Evolutionary conservation across 2,113 vertebrate genomes (phyloP).

Genomic region (Pachyramphus minor): DNA sequence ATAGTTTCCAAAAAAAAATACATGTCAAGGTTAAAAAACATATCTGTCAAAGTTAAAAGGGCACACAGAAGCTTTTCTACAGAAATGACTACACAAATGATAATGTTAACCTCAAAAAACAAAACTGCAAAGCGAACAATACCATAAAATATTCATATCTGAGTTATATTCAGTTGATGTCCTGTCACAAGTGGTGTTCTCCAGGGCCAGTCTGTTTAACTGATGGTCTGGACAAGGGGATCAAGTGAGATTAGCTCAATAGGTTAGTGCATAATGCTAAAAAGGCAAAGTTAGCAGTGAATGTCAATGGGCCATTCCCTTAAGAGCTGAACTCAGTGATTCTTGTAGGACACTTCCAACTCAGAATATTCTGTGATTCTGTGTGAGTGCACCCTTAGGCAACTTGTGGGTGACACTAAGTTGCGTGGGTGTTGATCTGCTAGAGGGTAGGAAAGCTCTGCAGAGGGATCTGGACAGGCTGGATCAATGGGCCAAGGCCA

Average conservation of each 20-base stretch:
- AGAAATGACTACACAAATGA: not conserved
- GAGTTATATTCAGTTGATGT: not conserved
- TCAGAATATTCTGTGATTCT: not conserved
- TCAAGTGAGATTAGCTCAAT: not conserved
- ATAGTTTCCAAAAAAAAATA: not conserved
- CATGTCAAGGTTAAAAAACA: accelerated
- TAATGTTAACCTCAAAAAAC: not conserved
- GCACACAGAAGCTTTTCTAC: not conserved
- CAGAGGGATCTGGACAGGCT: not conserved
- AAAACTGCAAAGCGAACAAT: not conserved
- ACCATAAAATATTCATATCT: not conserved
- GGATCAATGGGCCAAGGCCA: not conserved
- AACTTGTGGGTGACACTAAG: not conserved
- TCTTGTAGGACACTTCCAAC: not conserved
- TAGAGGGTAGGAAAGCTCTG: not conserved
- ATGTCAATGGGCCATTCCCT: not conserved
- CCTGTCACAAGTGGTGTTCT: not conserved
- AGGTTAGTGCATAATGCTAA: not conserved
- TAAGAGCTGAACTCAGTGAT: not conserved
- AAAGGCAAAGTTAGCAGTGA: not conserved
- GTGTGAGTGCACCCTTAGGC: not conserved
- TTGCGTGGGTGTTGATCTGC: not conserved
- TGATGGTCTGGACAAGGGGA: not conserved
- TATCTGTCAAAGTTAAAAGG: not conserved
- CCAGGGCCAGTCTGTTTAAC: not conserved